Percentiles rank a stretch among this genome's conserved stretches.
Evolutionary conservation across 2,113 vertebrate genomes (phyloP).

Genomic region (Naja naja): DNA sequence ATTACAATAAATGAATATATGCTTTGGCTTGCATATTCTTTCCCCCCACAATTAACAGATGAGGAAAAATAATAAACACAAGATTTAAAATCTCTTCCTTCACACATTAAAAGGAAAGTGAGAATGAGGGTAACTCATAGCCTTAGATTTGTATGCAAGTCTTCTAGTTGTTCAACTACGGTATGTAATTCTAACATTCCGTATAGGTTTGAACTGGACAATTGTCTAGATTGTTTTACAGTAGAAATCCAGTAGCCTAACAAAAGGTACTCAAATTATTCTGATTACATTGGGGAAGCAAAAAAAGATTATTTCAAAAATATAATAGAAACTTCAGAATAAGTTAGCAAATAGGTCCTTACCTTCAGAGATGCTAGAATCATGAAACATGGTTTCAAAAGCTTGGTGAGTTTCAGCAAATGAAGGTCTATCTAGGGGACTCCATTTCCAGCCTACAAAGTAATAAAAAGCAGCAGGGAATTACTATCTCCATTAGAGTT

Average conservation of each 20-base stretch:
- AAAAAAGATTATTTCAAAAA: not conserved
- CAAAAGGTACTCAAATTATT: not conserved
- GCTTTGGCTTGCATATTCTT: not conserved
- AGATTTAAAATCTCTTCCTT: not conserved
- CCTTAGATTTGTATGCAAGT: not conserved
- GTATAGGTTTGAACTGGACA: not conserved
- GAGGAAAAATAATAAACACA: not conserved
- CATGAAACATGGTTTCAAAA: conserved; percentile 98
- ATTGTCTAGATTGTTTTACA: not conserved
- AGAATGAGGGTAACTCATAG: not conserved
- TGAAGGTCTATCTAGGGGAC: conserved; percentile 89
- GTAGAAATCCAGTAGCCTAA: not conserved
- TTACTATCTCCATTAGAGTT: not conserved
- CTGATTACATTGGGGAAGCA: not conserved
- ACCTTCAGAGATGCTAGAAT: conserved; percentile 99
- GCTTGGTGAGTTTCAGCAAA: conserved; percentile 97
- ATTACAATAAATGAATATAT: not conserved
- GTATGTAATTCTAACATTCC: not conserved
- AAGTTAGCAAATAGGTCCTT: conserved; percentile 27
- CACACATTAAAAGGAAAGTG: not conserved
- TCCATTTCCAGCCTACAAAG: conserved; percentile 93
- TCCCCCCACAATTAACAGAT: not conserved
- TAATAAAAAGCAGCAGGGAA: conserved; percentile 17
- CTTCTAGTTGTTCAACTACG: not conserved
- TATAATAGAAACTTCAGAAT: not conserved